A percentile compares a stretch with the other conserved stretches of the same genome.
These are phyloP conservation scores for Epinephelus cyanopodus DNA, from an alignment of 2,113 vertebrate genomes.

Conservation along the genomic window DNA sequence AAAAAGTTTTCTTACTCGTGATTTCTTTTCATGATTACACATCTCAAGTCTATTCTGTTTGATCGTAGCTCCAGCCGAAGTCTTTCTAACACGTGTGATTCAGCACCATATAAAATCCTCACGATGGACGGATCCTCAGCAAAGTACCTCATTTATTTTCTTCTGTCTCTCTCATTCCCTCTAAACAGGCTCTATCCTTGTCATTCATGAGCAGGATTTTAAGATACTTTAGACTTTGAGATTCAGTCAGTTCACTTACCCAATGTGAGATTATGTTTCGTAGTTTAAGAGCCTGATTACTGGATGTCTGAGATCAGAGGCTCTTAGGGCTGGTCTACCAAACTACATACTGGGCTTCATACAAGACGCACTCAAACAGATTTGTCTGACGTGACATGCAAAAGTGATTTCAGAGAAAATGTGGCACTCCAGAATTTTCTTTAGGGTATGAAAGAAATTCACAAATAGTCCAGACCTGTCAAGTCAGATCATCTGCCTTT, in stretches of 20 bases:
- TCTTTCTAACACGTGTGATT: conserved; percentile 34
- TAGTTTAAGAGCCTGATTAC: background rate
- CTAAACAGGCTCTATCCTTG: background rate
- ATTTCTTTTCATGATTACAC: conserved; percentile 26
- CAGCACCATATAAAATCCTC: conserved; percentile 13
- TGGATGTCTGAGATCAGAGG: background rate
- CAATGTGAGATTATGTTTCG: background rate
- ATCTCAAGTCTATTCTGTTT: conserved; percentile 55
- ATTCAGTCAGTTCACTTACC: background rate
- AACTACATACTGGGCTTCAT: no score
- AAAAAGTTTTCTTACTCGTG: conserved; percentile 16
- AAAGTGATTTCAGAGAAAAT: no score
- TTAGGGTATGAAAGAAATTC: no score
- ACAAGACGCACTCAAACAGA: no score
- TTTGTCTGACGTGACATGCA: no score
- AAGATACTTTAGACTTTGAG: background rate
- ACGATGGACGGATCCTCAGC: conserved; percentile 9
- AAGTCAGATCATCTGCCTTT: no score
- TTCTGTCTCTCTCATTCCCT: background rate
- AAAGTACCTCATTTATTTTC: conserved; percentile 29
- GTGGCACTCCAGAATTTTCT: no score
- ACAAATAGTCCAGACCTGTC: no score
- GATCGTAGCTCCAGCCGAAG: conserved; percentile 7
- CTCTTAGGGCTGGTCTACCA: background rate
- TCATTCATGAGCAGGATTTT: conserved; percentile 5